Conservation (phyloP, 2,888 invertebrate genomes). For the Tenodera sinensis region DNA sequence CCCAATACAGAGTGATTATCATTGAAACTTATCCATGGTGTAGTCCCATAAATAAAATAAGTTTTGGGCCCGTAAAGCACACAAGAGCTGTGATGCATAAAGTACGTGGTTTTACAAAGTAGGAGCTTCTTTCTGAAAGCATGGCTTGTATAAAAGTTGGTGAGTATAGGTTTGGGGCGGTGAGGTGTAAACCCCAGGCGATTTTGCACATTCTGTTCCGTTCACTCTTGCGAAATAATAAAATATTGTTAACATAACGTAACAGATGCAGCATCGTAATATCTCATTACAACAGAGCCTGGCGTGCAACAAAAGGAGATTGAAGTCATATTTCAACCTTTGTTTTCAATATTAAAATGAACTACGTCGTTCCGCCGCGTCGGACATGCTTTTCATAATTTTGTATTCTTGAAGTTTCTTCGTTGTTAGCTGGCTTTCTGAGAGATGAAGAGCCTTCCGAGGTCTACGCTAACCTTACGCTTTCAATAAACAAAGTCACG, state of each 20-base stretch:
- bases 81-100: background rate
- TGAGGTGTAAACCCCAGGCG: background rate
- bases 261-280: background rate
- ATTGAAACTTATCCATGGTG: background rate
- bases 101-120: background rate
- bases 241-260: background rate
- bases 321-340: constrained; percentile 3
- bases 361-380: background rate
- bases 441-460: background rate
- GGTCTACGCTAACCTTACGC: background rate
- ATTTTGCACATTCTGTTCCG: background rate
- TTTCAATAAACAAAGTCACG: background rate
- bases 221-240: background rate
- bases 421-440: background rate
- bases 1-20: background rate
- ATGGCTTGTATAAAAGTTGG: background rate
- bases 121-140: background rate
- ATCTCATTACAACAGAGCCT: constrained; percentile 7
- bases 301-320: background rate
- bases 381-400: background rate
- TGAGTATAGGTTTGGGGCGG: background rate
- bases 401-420: background rate
- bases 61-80: background rate
- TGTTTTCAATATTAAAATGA: constrained; percentile 12
- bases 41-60: background rate